These are phyloP conservation scores for Aplysina aerophoba DNA, from an alignment of 37 sponge, comb jelly and placozoan species.

Conservation along the genomic window DNA sequence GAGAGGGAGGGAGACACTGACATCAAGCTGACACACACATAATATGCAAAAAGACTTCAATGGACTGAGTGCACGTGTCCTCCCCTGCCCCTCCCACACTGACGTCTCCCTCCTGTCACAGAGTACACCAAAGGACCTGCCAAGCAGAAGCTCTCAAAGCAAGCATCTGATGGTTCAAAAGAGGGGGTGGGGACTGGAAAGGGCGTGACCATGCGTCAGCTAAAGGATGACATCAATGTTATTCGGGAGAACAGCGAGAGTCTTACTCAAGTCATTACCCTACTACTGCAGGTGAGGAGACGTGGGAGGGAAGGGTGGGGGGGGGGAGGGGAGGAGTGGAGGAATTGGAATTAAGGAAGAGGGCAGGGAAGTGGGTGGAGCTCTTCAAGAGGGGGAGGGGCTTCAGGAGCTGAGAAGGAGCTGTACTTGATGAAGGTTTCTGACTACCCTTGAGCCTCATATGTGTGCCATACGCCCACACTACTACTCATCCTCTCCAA, in stretches of 20 bases:
- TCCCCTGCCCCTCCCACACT: not conserved
- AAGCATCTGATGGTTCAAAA: not conserved
- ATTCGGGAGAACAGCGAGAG: not conserved
- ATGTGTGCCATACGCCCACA: not conserved
- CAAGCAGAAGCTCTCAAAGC: not conserved
- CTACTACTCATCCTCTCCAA: not conserved
- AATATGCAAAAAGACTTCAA: too few species aligned
- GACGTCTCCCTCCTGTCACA: not conserved
- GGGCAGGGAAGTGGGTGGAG: conserved; percentile 9
- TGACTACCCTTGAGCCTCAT: too few species aligned
- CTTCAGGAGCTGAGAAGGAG: too few species aligned
- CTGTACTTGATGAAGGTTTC: too few species aligned
- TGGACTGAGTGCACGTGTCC: too few species aligned
- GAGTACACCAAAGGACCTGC: not conserved
- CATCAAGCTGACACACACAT: too few species aligned
- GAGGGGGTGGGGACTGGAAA: not conserved
- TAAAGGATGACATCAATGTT: not conserved
- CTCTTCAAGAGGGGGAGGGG: conserved; percentile 18
- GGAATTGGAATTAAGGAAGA: not conserved
- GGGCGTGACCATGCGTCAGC: not conserved
- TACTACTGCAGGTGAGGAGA: conserved; percentile 15
- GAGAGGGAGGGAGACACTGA: too few species aligned
- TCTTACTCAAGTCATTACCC: conserved; percentile 30
- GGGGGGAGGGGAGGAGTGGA: not conserved
- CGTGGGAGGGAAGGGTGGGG: conserved; percentile 1